Conservation (phyloP, 2,888 invertebrate species). For the Adela reaumurella region DNA sequence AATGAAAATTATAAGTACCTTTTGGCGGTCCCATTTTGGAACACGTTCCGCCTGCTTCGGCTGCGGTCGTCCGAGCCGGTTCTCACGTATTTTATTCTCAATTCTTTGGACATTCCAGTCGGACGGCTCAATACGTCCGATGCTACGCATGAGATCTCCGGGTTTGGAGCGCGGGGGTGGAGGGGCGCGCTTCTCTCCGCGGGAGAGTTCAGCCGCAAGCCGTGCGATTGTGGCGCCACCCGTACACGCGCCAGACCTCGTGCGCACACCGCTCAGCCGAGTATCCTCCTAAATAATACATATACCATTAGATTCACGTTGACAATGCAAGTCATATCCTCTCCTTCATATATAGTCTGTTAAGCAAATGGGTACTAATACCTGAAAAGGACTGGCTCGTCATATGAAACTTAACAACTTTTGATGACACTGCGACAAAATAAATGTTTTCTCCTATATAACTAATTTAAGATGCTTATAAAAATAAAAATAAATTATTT, state of each 20-base stretch:
- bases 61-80: conserved; percentile 62
- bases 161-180: conserved; percentile 66
- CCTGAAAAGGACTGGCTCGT: no score
- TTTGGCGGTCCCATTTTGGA: conserved; percentile 88
- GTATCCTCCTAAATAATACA: no score
- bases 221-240: conserved; percentile 35
- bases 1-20: no score
- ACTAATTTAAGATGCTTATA: no score
- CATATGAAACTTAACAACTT: no score
- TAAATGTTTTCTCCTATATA: no score
- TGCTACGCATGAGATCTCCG: conserved; percentile 80
- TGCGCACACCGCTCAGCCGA: neutral
- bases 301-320: no score
- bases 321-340: no score
- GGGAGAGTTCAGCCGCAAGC: conserved; percentile 73
- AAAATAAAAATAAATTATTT: no score
- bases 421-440: no score
- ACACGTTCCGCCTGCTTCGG: conserved; percentile 69
- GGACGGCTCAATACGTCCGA: conserved; percentile 82
- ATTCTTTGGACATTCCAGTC: conserved; percentile 92
- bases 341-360: no score
- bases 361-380: no score
- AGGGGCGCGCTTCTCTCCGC: conserved; percentile 50
- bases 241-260: conserved; percentile 18
- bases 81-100: conserved; percentile 82